Evolutionary conservation across 2,797 vertebrate species (phyloP).

Genomic region (Epinephelus malabaricus): DNA sequence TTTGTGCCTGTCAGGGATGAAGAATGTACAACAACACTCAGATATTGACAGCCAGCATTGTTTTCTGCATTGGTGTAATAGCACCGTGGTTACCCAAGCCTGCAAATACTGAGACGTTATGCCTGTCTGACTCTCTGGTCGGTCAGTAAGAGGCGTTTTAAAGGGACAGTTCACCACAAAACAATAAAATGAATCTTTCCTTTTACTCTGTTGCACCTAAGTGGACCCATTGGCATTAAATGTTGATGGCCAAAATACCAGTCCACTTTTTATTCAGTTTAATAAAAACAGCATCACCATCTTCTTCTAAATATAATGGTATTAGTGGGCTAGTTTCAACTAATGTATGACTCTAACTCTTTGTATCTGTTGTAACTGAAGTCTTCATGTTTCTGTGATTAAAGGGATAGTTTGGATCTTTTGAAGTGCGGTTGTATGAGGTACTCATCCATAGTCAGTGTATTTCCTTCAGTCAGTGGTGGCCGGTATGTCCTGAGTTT

Average conservation of each 20-base stretch:
- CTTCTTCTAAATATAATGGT: background rate
- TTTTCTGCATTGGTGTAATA: background rate
- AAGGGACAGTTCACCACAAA: background rate
- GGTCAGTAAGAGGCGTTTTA: background rate
- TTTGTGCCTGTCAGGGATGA: conserved; percentile 17
- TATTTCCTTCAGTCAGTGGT: too few species aligned
- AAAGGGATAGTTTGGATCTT: too few species aligned
- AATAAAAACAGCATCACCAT: background rate
- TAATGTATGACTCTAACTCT: background rate
- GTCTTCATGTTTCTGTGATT: too few species aligned
- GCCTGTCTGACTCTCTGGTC: background rate
- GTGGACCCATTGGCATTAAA: background rate
- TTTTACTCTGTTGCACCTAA: too few species aligned
- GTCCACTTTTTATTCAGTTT: background rate
- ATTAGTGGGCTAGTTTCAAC: background rate
- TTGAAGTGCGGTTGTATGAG: too few species aligned
- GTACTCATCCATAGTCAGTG: too few species aligned
- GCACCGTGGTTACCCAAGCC: background rate
- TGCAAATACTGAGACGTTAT: background rate
- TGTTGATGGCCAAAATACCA: background rate
- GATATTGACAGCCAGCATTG: conserved; percentile 34
- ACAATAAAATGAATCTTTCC: background rate
- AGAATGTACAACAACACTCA: conserved; percentile 39
- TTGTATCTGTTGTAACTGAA: background rate
- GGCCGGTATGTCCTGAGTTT: too few species aligned